Evolutionary conservation across 2,113 vertebrate genomes (phyloP).

Genomic region (Otocyon megalotis): DNA sequence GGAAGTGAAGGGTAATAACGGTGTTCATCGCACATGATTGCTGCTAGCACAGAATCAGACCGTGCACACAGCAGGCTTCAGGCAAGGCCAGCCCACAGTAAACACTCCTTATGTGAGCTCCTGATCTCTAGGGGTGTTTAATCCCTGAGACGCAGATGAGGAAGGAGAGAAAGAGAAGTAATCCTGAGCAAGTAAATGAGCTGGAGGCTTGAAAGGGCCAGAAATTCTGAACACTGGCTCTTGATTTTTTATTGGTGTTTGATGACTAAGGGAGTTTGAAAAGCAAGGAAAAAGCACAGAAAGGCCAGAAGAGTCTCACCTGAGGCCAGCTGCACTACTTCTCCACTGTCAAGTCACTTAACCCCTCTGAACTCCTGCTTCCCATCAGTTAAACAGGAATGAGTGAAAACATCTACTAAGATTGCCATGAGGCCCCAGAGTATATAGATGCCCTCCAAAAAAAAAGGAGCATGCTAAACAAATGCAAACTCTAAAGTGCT

Average conservation of each 20-base stretch:
- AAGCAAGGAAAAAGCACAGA: not conserved
- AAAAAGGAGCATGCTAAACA: not conserved
- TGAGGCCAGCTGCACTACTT: not conserved
- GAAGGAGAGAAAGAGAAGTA: not conserved
- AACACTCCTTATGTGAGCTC: not conserved
- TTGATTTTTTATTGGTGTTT: not conserved
- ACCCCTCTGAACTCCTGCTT: not conserved
- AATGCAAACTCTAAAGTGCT: not conserved
- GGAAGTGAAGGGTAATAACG: not conserved
- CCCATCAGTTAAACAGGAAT: not conserved
- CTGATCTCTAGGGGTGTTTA: constrained; percentile 37
- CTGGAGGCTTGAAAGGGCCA: not conserved
- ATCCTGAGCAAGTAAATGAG: not conserved
- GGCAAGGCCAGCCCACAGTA: not conserved
- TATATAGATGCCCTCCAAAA: not conserved
- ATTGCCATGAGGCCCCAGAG: not conserved
- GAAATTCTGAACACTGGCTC: not conserved
- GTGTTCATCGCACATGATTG: not conserved
- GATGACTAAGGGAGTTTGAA: not conserved
- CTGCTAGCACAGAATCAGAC: not conserved
- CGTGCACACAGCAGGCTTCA: not conserved
- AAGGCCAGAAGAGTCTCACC: not conserved
- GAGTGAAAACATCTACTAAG: not conserved
- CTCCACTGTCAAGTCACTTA: not conserved
- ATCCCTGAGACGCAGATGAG: not conserved